Percentiles rank a stretch among this genome's conserved stretches.
Evolutionary conservation across 2,113 vertebrate genomes (phyloP).

Genomic region (Girardinichthys multiradiatus): DNA sequence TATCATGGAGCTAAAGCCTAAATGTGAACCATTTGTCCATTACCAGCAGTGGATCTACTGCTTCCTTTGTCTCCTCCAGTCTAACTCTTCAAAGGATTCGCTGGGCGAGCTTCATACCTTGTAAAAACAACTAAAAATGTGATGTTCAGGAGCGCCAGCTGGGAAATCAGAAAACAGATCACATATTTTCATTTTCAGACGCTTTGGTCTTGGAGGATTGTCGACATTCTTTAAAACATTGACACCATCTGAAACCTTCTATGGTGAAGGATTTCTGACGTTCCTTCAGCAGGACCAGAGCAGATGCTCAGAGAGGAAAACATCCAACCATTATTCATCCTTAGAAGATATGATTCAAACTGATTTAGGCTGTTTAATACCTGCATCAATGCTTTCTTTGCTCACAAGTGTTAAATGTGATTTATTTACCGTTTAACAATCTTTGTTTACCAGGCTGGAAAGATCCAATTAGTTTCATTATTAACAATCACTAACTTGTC

Average conservation of each 20-base stretch:
- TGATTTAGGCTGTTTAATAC: too few relatives aligned
- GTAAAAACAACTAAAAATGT: conserved; percentile 73
- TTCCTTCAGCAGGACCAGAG: conserved; percentile 44
- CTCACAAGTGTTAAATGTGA: neutral
- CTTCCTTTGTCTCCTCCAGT: conserved; percentile 66
- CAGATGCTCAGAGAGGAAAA: conserved; percentile 64
- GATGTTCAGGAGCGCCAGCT: conserved; percentile 67
- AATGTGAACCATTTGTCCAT: conserved; percentile 78
- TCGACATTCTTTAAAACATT: conserved; percentile 79
- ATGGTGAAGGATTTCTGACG: conserved; percentile 56
- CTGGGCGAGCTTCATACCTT: conserved; percentile 62
- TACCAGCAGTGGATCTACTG: conserved; percentile 74
- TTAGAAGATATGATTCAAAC: conserved; percentile 20
- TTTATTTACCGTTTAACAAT: neutral
- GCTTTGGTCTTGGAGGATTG: conserved; percentile 73
- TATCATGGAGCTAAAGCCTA: conserved; percentile 55
- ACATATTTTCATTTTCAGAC: conserved; percentile 75
- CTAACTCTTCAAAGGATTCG: conserved; percentile 76
- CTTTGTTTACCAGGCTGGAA: neutral
- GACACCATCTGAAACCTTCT: conserved; percentile 77
- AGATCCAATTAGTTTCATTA: too few relatives aligned
- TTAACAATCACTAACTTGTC: too few relatives aligned
- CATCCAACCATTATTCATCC: conserved; percentile 32
- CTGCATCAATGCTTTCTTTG: neutral
- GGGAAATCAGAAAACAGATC: conserved; percentile 66